phyloP scores from a whole-genome alignment of 2,113 vertebrate species.

The Nipponia nippon region DNA sequence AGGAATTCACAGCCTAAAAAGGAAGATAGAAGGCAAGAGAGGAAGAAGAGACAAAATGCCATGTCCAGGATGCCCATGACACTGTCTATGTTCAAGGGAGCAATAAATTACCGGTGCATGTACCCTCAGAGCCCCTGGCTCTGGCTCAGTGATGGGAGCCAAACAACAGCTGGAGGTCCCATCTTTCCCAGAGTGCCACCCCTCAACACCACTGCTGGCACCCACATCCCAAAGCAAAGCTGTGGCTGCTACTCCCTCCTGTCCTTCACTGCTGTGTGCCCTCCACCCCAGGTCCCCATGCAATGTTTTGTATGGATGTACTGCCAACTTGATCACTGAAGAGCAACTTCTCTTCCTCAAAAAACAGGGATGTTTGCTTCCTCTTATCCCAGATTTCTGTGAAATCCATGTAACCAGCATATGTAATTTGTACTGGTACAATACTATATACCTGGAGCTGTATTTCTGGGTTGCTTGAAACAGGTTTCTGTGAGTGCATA shows the following conservation, averaged over 20 bases:
- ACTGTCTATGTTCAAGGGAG: accelerated
- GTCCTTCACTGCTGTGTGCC: neutral
- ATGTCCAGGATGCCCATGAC: too few species aligned
- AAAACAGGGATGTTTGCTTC: neutral
- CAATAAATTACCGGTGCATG: accelerated
- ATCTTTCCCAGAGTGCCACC: neutral
- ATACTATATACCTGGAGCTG: neutral
- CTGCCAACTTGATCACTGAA: accelerated
- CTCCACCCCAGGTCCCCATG: too few species aligned
- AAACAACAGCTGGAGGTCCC: neutral
- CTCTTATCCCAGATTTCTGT: neutral
- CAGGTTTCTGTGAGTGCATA: neutral
- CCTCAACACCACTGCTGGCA: neutral
- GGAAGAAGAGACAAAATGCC: neutral
- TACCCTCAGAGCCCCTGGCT: too few species aligned
- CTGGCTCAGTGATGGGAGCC: neutral
- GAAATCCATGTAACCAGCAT: neutral
- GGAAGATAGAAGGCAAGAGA: neutral
- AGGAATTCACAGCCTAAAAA: neutral
- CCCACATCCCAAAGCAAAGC: neutral
- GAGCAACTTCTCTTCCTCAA: neutral
- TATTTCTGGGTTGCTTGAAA: neutral
- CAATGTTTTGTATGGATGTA: neutral
- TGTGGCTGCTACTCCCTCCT: neutral
- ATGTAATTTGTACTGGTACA: neutral